A percentile compares a stretch with the other conserved stretches of the same genome.
phyloP scores from a whole-genome alignment of 2,113 vertebrate genomes.

The Pundamilia nyererei region DNA sequence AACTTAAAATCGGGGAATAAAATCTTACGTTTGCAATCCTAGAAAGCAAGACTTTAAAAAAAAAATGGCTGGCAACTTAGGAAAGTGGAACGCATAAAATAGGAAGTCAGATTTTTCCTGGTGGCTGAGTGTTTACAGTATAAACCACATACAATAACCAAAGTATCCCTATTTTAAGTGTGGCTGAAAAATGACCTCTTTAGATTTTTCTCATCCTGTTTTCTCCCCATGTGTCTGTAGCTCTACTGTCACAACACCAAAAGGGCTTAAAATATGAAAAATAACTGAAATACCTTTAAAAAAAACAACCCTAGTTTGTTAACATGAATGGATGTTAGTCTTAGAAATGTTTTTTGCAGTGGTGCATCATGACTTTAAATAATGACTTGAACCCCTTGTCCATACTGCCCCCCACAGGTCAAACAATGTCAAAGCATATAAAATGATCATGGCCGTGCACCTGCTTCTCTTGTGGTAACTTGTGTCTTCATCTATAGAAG shows the following conservation, averaged over 20 bases:
- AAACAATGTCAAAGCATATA: neutral
- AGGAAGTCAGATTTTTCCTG: neutral
- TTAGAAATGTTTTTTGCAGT: neutral
- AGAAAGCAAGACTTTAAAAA: neutral
- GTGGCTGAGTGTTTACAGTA: neutral
- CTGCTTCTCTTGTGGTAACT: neutral
- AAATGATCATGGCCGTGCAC: neutral
- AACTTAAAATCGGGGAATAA: neutral
- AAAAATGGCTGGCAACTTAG: neutral
- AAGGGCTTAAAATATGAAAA: neutral
- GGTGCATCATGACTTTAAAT: neutral
- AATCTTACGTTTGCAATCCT: neutral
- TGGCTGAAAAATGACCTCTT: neutral
- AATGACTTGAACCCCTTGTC: neutral
- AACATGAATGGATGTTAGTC: neutral
- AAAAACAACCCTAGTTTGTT: neutral
- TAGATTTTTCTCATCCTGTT: neutral
- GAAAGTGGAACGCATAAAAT: neutral
- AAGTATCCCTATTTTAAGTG: neutral
- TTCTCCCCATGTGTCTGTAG: neutral
- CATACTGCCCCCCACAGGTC: constrained; percentile 26
- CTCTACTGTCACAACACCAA: too few relatives aligned
- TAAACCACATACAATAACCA: neutral
- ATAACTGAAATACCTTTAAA: neutral
- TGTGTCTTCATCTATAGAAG: neutral